Evolutionary conservation across 2,113 vertebrate genomes (phyloP).

Genomic region (Paramormyrops kingsleyae): DNA sequence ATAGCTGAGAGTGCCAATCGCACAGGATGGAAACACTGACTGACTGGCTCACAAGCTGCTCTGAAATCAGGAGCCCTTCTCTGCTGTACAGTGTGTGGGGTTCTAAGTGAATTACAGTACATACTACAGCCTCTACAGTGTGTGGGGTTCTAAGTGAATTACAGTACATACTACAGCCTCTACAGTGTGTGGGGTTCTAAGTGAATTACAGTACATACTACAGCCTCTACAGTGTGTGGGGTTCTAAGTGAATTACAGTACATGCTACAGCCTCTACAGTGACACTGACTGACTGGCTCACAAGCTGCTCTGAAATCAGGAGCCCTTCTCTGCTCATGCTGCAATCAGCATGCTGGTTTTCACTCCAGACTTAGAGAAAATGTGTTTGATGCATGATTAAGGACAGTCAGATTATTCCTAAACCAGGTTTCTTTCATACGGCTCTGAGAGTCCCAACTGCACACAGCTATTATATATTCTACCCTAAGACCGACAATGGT

Average conservation of each 20-base stretch:
- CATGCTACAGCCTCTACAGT: too few species aligned
- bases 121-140: too few species aligned
- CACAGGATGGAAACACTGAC: neutral
- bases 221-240: too few species aligned
- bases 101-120: too few species aligned
- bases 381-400: neutral
- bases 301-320: neutral
- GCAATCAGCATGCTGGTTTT: neutral
- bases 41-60: neutral
- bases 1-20: neutral
- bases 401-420: neutral
- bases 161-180: too few species aligned
- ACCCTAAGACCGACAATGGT: neutral
- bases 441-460: neutral
- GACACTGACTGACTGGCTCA: neutral
- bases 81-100: too few species aligned
- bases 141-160: too few species aligned
- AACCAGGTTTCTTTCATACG: neutral
- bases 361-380: neutral
- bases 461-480: neutral
- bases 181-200: too few species aligned
- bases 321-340: neutral
- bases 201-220: too few species aligned
- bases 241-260: too few species aligned
- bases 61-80: neutral